phyloP scores from a whole-genome alignment of 30 jellyfish, hydroid and myxozoan species.

The Turritopsis rubra region DNA sequence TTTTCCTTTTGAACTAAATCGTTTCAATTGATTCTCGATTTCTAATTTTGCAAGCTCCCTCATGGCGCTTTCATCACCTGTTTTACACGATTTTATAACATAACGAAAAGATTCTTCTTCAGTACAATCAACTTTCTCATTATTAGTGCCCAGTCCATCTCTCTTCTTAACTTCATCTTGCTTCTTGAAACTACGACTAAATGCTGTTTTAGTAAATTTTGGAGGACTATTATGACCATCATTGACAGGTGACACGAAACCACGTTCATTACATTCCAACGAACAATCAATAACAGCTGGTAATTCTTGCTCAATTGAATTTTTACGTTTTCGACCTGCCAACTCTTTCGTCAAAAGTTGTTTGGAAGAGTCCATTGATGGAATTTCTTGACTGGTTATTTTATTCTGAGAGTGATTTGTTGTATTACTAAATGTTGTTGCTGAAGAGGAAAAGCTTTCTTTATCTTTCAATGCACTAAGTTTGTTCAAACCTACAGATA shows the following conservation, averaged over 20 bases:
- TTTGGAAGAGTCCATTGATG: neutral
- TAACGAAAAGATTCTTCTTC: slow-evolving; percentile 23
- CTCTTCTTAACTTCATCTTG: neutral
- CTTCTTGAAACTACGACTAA: neutral
- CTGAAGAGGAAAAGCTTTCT: neutral
- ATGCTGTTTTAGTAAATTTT: neutral
- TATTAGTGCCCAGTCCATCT: neutral
- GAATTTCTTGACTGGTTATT: neutral
- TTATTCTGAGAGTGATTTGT: neutral
- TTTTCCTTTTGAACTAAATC: slow-evolving; percentile 13
- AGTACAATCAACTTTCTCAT: neutral
- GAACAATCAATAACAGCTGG: neutral
- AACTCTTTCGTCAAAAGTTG: neutral
- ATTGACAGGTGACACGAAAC: slow-evolving; percentile 5
- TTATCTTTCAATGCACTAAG: neutral
- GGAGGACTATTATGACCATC: neutral
- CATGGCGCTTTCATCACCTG: slow-evolving; percentile 31
- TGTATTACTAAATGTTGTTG: neutral
- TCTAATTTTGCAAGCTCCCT: slow-evolving; percentile 30
- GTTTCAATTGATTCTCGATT: slow-evolving; percentile 37
- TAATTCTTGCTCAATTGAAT: neutral
- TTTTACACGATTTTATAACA: slow-evolving; percentile 19
- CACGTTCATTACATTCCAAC: slow-evolving; percentile 18
- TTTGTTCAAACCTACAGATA: neutral
- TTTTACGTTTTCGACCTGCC: neutral